phyloP scores from a whole-genome alignment of 2,797 vertebrate species.

The Acrocephalus scirpaceus region DNA sequence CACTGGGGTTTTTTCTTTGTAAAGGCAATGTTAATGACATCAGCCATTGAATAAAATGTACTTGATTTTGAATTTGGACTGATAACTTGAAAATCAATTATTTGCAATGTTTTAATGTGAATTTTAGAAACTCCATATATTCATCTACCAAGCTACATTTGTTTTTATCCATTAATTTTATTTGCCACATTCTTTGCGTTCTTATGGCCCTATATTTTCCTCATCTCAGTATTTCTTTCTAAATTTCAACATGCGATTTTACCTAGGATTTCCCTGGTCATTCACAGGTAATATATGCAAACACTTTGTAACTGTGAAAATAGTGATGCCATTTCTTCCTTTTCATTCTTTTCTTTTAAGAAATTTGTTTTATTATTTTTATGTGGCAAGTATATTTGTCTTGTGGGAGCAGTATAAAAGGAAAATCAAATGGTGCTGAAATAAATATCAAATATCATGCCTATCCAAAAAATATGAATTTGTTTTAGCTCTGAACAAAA shows the following conservation, averaged over 20 bases:
- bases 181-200: background rate
- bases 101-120: background rate
- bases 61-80: background rate
- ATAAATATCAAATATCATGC: background rate
- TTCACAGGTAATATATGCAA: constrained; percentile 7
- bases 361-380: background rate
- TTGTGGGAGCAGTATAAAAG: background rate
- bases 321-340: background rate
- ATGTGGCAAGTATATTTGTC: background rate
- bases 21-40: background rate
- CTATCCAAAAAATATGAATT: background rate
- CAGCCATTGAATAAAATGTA: background rate
- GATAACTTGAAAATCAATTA: background rate
- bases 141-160: background rate
- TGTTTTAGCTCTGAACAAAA: background rate
- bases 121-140: background rate
- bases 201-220: background rate
- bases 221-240: background rate
- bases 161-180: background rate
- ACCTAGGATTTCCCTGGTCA: constrained; percentile 10
- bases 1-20: background rate
- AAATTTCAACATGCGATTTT: background rate
- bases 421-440: background rate
- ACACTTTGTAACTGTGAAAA: constrained; percentile 23
- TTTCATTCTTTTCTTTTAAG: background rate